Conservation (phyloP, 2,113 vertebrate genomes). For the Oncorhynchus masou region DNA sequence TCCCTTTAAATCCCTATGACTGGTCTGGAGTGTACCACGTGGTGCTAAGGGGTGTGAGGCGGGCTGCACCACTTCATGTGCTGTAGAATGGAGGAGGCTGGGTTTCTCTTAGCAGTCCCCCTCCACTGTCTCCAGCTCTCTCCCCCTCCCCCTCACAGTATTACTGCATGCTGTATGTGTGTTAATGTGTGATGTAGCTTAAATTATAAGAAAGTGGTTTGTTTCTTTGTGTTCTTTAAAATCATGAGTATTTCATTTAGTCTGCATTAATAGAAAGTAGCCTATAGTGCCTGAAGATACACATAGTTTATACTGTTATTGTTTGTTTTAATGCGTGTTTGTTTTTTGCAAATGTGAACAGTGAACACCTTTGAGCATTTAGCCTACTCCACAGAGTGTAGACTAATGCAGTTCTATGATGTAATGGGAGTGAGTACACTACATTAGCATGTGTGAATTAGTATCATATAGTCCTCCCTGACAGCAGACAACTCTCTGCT, state of each 20-base stretch:
- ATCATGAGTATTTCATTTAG: neutral
- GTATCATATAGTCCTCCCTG: too few species aligned
- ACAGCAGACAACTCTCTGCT: too few species aligned
- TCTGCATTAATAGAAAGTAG: neutral
- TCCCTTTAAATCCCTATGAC: constrained; percentile 65
- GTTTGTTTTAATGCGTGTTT: too few species aligned
- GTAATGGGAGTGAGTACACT: too few species aligned
- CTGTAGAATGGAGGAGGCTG: constrained; percentile 46
- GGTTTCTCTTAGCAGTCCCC: constrained; percentile 3
- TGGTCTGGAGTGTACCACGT: constrained; percentile 66
- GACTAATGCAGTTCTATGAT: too few species aligned
- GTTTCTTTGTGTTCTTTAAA: neutral
- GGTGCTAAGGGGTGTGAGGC: constrained; percentile 32
- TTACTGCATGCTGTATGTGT: neutral
- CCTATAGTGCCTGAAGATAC: neutral
- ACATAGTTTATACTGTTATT: neutral
- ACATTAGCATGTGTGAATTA: too few species aligned
- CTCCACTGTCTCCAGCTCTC: neutral
- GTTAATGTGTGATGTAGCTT: neutral
- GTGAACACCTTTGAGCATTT: too few species aligned
- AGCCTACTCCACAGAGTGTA: too few species aligned
- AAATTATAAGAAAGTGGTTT: neutral
- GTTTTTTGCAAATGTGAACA: too few species aligned
- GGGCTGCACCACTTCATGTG: constrained; percentile 48
- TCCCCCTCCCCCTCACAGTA: constrained; percentile 24